Evolutionary conservation across 2,888 invertebrate genomes (phyloP).

Genomic region (Chalcis sispes): DNA sequence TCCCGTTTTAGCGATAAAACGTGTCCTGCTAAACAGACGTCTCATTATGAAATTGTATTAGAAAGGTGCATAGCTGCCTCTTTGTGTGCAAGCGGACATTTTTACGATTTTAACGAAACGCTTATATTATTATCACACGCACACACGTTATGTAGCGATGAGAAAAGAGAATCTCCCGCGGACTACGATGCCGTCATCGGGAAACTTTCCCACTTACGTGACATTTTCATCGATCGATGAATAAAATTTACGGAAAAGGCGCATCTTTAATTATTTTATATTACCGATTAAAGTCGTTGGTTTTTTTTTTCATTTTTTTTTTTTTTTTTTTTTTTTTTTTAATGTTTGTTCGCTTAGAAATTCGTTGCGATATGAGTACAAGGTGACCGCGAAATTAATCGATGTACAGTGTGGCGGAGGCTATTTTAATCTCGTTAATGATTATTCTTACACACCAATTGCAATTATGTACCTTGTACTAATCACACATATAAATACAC

Average conservation of each 20-base stretch:
- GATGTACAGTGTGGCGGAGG: too few species aligned
- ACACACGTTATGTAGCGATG: not conserved
- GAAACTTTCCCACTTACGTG: not conserved
- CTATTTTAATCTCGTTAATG: too few species aligned
- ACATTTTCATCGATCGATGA: slow-evolving; percentile 4
- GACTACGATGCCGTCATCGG: too few species aligned
- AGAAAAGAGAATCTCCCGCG: not conserved
- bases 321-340: too few species aligned
- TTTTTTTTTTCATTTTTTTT: too few species aligned
- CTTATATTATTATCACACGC: not conserved
- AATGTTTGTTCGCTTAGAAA: too few species aligned
- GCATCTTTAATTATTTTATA: not conserved
- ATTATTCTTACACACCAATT: too few species aligned
- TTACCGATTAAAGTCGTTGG: too few species aligned
- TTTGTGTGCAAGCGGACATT: not conserved
- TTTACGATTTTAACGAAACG: not conserved
- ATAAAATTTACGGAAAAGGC: not conserved
- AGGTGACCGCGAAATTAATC: too few species aligned
- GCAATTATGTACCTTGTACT: too few species aligned
- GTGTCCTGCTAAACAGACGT: slow-evolving; percentile 20
- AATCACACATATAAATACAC: too few species aligned
- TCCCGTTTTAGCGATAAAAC: not conserved
- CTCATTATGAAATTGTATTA: slow-evolving; percentile 6
- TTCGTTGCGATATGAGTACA: too few species aligned
- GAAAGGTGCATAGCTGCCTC: not conserved